Conservation (phyloP, 2,797 vertebrate species). For the Rhabdophis nuchalis region DNA sequence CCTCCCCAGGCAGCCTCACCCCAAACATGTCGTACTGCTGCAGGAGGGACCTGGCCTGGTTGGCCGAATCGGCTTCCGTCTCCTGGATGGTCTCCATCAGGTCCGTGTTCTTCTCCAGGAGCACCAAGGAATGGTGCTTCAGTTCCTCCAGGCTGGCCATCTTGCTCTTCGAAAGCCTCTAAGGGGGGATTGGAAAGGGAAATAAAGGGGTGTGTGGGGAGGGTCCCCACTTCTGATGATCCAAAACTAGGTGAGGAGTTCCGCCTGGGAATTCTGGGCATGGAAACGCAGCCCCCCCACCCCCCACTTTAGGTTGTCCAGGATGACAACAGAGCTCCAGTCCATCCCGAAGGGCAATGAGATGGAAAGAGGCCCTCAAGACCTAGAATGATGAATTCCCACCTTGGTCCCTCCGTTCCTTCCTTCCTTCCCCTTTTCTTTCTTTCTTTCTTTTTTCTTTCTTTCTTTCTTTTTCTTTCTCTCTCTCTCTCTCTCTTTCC, state of each 20-base stretch:
- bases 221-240: no score
- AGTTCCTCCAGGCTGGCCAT: slow-evolving; percentile 52
- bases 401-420: no score
- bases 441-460: no score
- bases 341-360: neutral
- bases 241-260: no score
- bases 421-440: no score
- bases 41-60: slow-evolving; percentile 51
- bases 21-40: slow-evolving; percentile 49
- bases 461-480: no score
- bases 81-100: slow-evolving; percentile 49
- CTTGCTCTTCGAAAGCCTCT: slow-evolving; percentile 58
- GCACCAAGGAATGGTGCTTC: slow-evolving; percentile 32
- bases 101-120: slow-evolving; percentile 49
- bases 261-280: no score
- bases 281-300: no score
- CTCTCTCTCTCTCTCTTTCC: no score
- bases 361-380: neutral
- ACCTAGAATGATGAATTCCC: neutral
- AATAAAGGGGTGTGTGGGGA: accelerated
- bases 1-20: slow-evolving; percentile 47
- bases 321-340: neutral
- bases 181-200: accelerated
- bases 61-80: slow-evolving; percentile 45
- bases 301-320: no score